phyloP scores from a whole-genome alignment of 2,797 vertebrate species.

The Sternotherus odoratus region DNA sequence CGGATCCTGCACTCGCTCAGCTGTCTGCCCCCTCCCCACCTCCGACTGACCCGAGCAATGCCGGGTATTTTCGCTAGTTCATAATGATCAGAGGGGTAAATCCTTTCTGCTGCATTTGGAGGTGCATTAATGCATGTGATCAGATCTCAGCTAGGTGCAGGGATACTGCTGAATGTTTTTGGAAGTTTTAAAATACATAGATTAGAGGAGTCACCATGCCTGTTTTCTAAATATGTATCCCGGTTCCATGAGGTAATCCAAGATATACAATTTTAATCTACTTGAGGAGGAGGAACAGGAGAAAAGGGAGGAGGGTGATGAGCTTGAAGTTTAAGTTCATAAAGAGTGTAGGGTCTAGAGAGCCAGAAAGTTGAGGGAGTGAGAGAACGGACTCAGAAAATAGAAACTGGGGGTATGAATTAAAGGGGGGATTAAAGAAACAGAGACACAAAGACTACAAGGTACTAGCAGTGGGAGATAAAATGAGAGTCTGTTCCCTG shows the following conservation, averaged over 20 bases:
- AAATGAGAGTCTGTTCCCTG: not conserved
- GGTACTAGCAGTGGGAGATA: not conserved
- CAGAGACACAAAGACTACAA: not conserved
- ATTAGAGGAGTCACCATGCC: not conserved
- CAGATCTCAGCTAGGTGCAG: not conserved
- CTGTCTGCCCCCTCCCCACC: too few species aligned
- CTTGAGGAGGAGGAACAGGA: not conserved
- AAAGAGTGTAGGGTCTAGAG: not conserved
- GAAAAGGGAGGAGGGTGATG: not conserved
- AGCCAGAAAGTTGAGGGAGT: not conserved
- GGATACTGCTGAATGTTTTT: not conserved
- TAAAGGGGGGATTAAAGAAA: not conserved
- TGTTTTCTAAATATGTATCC: not conserved
- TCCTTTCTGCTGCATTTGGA: not conserved
- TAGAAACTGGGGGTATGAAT: not conserved
- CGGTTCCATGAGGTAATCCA: not conserved
- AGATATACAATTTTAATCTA: not conserved
- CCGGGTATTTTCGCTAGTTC: too few species aligned
- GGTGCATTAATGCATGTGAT: not conserved
- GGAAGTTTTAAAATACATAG: not conserved
- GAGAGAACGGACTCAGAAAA: not conserved
- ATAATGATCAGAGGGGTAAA: not conserved
- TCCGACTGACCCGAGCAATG: too few species aligned
- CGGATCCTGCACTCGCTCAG: too few species aligned
- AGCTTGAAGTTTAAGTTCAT: not conserved